Conservation (phyloP, 1,140 invertebrate species). For the Ruditapes philippinarum region DNA sequence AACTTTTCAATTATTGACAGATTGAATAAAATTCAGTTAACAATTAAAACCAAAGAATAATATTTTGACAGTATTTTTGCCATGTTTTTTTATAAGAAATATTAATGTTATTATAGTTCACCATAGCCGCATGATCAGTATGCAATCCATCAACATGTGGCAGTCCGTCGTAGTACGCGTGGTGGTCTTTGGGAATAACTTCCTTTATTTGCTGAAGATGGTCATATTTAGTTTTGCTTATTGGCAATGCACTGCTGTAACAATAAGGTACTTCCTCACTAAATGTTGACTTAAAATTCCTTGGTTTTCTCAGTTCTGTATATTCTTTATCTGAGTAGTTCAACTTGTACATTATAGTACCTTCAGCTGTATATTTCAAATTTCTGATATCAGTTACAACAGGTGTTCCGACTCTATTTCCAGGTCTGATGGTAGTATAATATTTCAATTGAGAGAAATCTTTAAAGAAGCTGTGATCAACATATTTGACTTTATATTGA, state of each 20-base stretch:
- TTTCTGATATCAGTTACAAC: slow-evolving; percentile 4
- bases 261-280: not conserved
- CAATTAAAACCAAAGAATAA: too few species aligned
- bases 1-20: too few species aligned
- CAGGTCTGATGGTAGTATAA: not conserved
- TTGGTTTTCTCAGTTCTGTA: not conserved
- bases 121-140: too few species aligned
- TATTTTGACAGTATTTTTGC: too few species aligned
- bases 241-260: not conserved
- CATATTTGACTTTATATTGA: slow-evolving; percentile 10
- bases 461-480: not conserved
- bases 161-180: not conserved
- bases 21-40: too few species aligned
- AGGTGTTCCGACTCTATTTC: not conserved
- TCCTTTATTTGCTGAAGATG: not conserved
- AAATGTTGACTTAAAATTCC: too few species aligned
- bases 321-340: not conserved
- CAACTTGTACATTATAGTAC: not conserved
- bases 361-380: not conserved
- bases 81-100: too few species aligned
- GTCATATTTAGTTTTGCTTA: not conserved
- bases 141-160: not conserved
- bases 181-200: not conserved
- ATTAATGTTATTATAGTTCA: too few species aligned
- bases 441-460: not conserved